Evolutionary conservation across 2,888 invertebrate genomes (phyloP), one percentile per base, ranked within the genome.

Genomic region (Noctua janthina): DNA sequence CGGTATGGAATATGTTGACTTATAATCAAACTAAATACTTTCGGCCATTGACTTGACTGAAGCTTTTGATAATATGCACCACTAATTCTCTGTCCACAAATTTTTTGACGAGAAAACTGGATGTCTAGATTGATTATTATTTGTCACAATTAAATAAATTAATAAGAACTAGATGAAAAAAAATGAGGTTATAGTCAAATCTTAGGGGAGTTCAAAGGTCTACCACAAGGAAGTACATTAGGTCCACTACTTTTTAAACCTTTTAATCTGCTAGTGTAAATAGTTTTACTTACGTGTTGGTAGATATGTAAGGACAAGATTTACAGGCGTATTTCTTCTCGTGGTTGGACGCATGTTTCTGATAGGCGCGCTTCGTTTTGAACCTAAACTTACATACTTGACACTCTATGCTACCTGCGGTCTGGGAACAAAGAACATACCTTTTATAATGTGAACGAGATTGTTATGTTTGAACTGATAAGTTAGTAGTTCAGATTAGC

Each of bases 321-420:
- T 95, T 95, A 87, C 96, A 97, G 0, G 94, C 93, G 82, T 94
- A 97, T 81, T 96, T 96, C 93, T 95, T 96, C 89, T 95, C 96
- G 88, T 97, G 96, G 83, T 94, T 95, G n/a, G 93, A 86, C 29
- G 93, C 92, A 90, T 96, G 96, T 78, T 96, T 96, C 88, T 95
- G 94, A 7, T 96, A 90, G 3, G 93, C 92, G 0, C 96, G 92
- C n/a, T 93, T 94, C 0, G 94, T 94, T 84, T 94, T 93, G 88
- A 96, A 96, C 0, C 96, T 90, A 89, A 96, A 95, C 88, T 94
- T 95, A 90, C 96, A 97, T 1, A 97, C 91, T 0, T 90, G 79
- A 78, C 96, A 97, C 81, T 95, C 94, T 64, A 95, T 87, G 39
- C 93, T 94, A 6, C 96, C 96, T 0, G 96, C 92, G 4, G 90